A percentile compares a stretch with the other conserved stretches of the same genome.
Conservation (phyloP, 2,113 vertebrate genomes). For the Scophthalmus maximus region DNA sequence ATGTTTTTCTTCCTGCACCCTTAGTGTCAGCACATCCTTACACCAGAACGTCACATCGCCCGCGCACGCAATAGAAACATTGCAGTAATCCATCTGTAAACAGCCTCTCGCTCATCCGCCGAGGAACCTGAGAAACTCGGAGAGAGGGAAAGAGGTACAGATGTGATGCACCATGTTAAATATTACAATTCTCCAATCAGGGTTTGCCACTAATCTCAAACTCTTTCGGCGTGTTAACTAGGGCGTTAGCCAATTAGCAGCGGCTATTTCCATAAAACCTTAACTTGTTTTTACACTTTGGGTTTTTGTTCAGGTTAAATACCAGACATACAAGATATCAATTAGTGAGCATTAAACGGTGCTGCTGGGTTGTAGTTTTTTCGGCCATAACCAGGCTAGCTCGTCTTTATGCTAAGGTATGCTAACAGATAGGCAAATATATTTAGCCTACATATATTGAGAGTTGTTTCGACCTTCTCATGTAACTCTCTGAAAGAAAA, state of each 20-base stretch:
- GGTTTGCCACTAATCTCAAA: background rate
- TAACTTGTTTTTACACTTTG: too few species aligned
- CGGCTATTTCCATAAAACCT: background rate
- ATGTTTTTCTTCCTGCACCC: background rate
- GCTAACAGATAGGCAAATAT: too few species aligned
- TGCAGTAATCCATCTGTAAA: constrained; percentile 27
- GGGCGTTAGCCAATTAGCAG: background rate
- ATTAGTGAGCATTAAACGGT: too few species aligned
- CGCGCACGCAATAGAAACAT: constrained; percentile 6
- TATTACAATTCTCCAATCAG: background rate
- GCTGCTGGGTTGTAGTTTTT: too few species aligned
- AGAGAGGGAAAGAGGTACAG: constrained; percentile 1
- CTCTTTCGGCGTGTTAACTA: too few species aligned
- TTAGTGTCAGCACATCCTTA: background rate
- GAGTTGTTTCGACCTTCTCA: too few species aligned
- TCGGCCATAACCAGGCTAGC: background rate
- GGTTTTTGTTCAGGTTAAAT: too few species aligned
- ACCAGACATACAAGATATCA: too few species aligned
- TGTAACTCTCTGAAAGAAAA: too few species aligned
- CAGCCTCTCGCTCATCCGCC: background rate
- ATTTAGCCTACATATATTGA: background rate
- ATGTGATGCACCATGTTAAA: background rate
- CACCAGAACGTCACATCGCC: background rate
- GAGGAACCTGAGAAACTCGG: background rate
- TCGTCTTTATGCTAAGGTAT: background rate